Evolutionary conservation across 2,113 vertebrate genomes (phyloP).

Genomic region (Manacus vitellinus): DNA sequence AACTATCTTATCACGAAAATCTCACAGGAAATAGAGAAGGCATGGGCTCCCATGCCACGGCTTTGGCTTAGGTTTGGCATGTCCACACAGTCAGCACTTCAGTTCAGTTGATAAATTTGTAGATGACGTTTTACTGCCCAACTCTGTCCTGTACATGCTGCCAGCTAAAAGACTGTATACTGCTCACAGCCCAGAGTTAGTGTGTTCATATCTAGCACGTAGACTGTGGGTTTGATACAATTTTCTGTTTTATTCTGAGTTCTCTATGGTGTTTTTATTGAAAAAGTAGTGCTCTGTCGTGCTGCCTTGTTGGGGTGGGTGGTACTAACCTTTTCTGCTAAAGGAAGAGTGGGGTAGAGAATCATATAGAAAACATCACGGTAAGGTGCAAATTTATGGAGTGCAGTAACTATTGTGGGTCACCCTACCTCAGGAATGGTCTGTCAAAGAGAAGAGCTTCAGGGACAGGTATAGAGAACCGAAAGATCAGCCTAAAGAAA

Average conservation of each 20-base stretch:
- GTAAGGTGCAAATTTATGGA: background rate
- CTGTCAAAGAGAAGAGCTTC: background rate
- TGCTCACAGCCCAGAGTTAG: background rate
- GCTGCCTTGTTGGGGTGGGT: background rate
- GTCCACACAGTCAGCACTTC: background rate
- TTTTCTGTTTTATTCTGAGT: background rate
- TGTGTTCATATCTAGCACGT: background rate
- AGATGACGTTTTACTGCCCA: background rate
- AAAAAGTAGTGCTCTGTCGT: background rate
- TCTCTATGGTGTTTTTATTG: background rate
- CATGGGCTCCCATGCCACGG: background rate
- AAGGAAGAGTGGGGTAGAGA: background rate
- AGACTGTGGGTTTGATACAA: background rate
- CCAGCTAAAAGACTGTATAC: background rate
- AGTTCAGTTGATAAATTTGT: background rate
- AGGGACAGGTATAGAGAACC: background rate
- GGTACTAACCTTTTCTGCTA: background rate
- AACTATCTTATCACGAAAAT: background rate
- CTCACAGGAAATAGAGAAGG: conserved; percentile 1
- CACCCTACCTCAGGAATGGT: background rate
- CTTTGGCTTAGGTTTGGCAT: background rate
- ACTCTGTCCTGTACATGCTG: background rate
- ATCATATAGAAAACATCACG: background rate
- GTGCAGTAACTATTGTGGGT: background rate
- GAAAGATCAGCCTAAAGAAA: background rate